Percentiles rank a stretch among this genome's conserved stretches.
Evolutionary conservation across 2,888 invertebrate genomes (phyloP).

Genomic region (Slavum lentiscoides): DNA sequence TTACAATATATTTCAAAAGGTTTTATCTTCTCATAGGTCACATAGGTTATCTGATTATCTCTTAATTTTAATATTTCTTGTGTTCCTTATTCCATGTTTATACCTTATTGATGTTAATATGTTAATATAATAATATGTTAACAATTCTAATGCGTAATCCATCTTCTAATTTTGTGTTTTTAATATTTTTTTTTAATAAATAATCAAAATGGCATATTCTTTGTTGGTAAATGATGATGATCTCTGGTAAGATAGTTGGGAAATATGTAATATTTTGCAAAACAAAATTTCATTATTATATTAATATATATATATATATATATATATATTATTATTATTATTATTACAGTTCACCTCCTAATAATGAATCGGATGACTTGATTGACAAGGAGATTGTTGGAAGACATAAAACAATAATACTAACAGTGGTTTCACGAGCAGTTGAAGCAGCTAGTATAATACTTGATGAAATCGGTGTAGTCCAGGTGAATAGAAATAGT

Average conservation of each 20-base stretch:
- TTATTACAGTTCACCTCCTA: conserved; percentile 21
- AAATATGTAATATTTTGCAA: not conserved
- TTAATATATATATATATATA: not conserved
- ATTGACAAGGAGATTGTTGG: not conserved
- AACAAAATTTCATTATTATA: not conserved
- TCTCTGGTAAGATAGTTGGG: conserved; percentile 20
- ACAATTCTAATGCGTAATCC: not conserved
- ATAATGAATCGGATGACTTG: not conserved
- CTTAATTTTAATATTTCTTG: not conserved
- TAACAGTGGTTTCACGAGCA: conserved; percentile 34
- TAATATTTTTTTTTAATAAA: not conserved
- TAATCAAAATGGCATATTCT: conserved; percentile 40
- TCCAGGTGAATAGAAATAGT: conserved; percentile 22
- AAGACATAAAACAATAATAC: conserved; percentile 29
- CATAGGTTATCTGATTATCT: conserved; percentile 25
- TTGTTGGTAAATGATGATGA: conserved; percentile 40
- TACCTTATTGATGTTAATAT: not conserved
- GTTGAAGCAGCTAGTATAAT: conserved; percentile 32
- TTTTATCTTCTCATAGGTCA: conserved; percentile 25
- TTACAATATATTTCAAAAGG: conserved; percentile 9
- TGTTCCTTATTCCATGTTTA: conserved; percentile 24
- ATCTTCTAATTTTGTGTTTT: not conserved
- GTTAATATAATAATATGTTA: conserved; percentile 5
- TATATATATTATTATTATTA: not conserved
- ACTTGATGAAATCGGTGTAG: conserved; percentile 31